These are phyloP conservation scores for Melanargia galathea DNA, from an alignment of 2,888 invertebrate genomes.

Conservation along the genomic window DNA sequence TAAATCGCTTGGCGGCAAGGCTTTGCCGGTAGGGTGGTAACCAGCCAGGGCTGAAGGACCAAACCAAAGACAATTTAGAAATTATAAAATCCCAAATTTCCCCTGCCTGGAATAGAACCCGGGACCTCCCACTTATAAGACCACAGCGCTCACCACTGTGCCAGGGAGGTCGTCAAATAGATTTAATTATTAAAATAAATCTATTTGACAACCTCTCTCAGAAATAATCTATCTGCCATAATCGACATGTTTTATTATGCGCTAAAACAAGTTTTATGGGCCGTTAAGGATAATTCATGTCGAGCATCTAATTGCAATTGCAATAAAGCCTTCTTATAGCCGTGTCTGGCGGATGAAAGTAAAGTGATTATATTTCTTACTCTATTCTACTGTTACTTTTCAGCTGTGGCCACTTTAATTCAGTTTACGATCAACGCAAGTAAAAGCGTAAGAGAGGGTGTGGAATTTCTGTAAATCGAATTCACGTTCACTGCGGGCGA, in stretches of 20 bases:
- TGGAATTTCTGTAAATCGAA: neutral
- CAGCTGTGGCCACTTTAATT: constrained; percentile 16
- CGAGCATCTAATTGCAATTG: constrained; percentile 12
- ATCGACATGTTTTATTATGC: neutral
- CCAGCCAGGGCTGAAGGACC: too few species aligned
- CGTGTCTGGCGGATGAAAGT: neutral
- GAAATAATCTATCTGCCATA: neutral
- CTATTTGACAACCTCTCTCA: too few species aligned
- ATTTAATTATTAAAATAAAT: too few species aligned
- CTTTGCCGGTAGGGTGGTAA: too few species aligned
- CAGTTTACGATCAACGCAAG: constrained; percentile 14
- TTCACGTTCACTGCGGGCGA: too few species aligned
- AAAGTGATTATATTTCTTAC: neutral
- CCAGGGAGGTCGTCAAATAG: too few species aligned
- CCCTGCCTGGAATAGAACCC: too few species aligned
- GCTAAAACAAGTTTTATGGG: constrained; percentile 6
- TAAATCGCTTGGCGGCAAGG: too few species aligned
- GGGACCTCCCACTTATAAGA: too few species aligned
- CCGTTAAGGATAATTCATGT: constrained; percentile 11
- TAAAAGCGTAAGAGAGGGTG: constrained; percentile 4
- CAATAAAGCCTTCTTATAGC: constrained; percentile 8
- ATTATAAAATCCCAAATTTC: too few species aligned
- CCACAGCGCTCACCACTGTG: too few species aligned
- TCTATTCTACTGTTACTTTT: neutral
- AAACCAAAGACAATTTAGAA: too few species aligned